Conservation (phyloP, 2,113 vertebrate genomes). For the Python bivittatus region DNA sequence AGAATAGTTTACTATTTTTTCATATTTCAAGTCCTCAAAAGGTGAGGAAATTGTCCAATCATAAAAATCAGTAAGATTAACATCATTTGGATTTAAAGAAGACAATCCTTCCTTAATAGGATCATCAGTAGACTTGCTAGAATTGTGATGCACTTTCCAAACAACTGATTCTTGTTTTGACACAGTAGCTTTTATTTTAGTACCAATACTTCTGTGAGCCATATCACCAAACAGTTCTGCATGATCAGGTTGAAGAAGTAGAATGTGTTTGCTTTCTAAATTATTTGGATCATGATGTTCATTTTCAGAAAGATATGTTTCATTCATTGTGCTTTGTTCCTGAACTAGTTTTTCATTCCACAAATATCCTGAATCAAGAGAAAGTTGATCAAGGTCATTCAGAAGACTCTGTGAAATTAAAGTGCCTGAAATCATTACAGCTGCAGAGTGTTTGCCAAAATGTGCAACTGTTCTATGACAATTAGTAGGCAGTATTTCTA, state of each 20-base stretch:
- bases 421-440: slow-evolving; percentile 15
- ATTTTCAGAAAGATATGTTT: slow-evolving; percentile 22
- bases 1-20: slow-evolving; percentile 8
- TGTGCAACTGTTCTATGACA: not conserved
- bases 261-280: not conserved
- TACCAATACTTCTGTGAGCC: slow-evolving; percentile 8
- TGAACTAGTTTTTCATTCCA: slow-evolving; percentile 26
- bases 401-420: slow-evolving; percentile 44
- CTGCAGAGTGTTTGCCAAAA: slow-evolving; percentile 34
- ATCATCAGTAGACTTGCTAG: slow-evolving; percentile 29
- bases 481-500: slow-evolving; percentile 47
- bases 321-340: not conserved
- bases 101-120: not conserved
- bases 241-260: slow-evolving; percentile 14
- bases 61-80: slow-evolving; percentile 17
- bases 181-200: not conserved
- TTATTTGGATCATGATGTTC: slow-evolving; percentile 24
- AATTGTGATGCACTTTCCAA: not conserved
- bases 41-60: not conserved
- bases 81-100: slow-evolving; percentile 17
- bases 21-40: slow-evolving; percentile 43
- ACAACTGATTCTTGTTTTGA: slow-evolving; percentile 9
- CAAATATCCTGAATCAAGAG: slow-evolving; percentile 18
- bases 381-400: slow-evolving; percentile 36
- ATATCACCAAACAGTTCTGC: slow-evolving; percentile 6